phyloP scores from a whole-genome alignment of 2,888 invertebrate genomes.

The Tiphia femorata region DNA sequence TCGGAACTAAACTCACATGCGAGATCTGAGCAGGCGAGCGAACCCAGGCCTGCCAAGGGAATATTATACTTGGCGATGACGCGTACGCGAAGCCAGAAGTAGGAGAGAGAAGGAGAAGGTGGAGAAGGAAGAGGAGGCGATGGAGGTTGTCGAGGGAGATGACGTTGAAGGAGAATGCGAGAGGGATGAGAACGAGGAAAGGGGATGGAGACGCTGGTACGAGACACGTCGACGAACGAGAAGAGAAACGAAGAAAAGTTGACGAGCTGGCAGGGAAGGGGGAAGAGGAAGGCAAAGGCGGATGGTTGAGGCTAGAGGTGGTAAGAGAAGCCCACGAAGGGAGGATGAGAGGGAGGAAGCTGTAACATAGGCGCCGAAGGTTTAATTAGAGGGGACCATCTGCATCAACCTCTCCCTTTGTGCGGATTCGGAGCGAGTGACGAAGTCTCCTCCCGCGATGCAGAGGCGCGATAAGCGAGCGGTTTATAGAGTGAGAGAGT shows the following conservation, averaged over 20 bases:
- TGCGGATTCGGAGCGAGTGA: conserved; percentile 22
- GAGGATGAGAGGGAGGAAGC: conserved; percentile 3
- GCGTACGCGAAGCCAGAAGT: conserved; percentile 55
- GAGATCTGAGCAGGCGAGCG: conserved; percentile 39
- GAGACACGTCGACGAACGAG: too few relatives aligned
- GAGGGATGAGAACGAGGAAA: too few relatives aligned
- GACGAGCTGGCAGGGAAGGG: conserved; percentile 9
- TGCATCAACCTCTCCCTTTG: conserved; percentile 36
- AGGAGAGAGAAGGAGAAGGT: conserved; percentile 8
- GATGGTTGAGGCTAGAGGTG: conserved; percentile 25
- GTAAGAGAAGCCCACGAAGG: conserved; percentile 14
- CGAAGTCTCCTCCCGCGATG: too few relatives aligned
- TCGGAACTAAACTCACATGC: conserved; percentile 38
- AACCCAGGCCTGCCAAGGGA: conserved; percentile 48
- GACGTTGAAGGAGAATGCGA: too few relatives aligned
- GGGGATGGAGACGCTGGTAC: too few relatives aligned
- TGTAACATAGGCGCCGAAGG: conserved; percentile 44
- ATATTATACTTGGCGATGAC: conserved; percentile 67
- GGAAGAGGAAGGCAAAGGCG: conserved; percentile 15
- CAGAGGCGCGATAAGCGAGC: too few relatives aligned
- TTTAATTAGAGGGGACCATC: conserved; percentile 49
- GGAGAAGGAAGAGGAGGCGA: conserved; percentile 11
- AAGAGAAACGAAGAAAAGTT: too few relatives aligned
- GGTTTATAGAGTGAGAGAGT: too few relatives aligned
- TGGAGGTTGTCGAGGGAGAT: too few relatives aligned